Percentiles rank a stretch among this genome's conserved stretches.
Conservation (phyloP, 92 coral and sea anemone genomes). For the Actinernus sp. region DNA sequence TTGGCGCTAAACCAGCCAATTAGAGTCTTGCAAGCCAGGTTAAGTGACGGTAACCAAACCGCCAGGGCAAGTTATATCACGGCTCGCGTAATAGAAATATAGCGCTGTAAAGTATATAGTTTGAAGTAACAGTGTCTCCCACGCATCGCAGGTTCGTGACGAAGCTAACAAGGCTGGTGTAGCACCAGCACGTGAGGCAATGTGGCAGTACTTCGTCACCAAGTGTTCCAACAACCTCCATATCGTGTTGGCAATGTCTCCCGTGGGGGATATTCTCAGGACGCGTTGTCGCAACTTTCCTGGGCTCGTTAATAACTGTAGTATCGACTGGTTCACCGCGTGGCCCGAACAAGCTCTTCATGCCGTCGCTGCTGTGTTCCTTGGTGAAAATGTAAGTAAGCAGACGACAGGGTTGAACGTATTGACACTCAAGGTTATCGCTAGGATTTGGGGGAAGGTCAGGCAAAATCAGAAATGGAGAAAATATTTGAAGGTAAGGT, state of each 20-base stretch:
- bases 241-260: conserved; percentile 98
- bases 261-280: conserved; percentile 98
- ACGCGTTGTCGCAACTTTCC: conserved; percentile 99
- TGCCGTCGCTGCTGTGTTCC: conserved; percentile 97
- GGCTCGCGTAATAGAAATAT: neutral
- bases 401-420: too few species aligned
- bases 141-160: conserved; percentile 90
- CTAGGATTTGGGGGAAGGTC: too few species aligned
- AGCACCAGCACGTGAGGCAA: conserved; percentile 98
- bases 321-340: conserved; percentile 99
- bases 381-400: conserved; percentile 94
- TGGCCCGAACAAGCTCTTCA: conserved; percentile 99
- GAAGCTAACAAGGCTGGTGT: conserved; percentile 94
- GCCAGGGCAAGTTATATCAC: neutral
- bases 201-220: conserved; percentile 98
- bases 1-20: too few species aligned
- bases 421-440: too few species aligned
- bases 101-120: neutral
- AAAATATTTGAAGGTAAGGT: too few species aligned
- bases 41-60: too few species aligned
- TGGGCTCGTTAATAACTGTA: conserved; percentile 97
- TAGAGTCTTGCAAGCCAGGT: too few species aligned
- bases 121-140: too few species aligned
- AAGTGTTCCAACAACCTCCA: conserved; percentile 98
- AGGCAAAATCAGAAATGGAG: too few species aligned